Base-by-base conservation (phyloP, 2,888 invertebrate species). In the Dione juno region DNA sequence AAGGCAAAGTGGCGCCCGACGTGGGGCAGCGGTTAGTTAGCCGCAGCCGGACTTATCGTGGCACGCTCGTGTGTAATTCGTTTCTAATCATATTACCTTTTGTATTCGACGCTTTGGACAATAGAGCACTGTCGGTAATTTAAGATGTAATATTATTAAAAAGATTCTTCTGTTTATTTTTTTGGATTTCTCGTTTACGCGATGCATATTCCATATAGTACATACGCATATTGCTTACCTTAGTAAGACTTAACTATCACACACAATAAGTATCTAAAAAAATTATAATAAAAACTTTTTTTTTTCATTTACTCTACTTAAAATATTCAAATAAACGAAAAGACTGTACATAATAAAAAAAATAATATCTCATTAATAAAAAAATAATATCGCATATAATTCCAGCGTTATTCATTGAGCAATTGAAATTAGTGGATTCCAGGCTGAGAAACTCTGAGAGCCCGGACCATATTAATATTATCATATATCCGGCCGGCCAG, bases 81-180 rank as follows among this genome's bases (percentile, higher is more conserved):
- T 90, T 89, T 86, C 92, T 92, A 92, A 92, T 92, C 91, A 88
- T 85, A 88, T 92, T 91, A 91, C 85, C 84, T 88, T 89, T 88
- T 79, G 79, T 79, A 77, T 87, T 85, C 75, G 75, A 75, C 75
- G 75, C 77, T 76, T 74, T 73, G 72, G 74, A 72, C 71, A 58
- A 64, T 59, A 45, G 50, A 66, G 75, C 75, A 76, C 74, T 77
- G 78, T 74, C 75, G 75, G 78, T 74, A 78, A 82, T 79, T 78
- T 73, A 75, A 75, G 76, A 75, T 83, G 79, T 80, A 85, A 84
- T 82, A 82, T 85, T 84, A 84, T 85, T 81, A 75, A 43, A 50
- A 50, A 28, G 19, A 19, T 64, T 48, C n/a, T 28, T 19, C 16
- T 64, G 35, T 16, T 40, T 48, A 10, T 14, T 57, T 45, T 45